Evolutionary conservation across 2,113 vertebrate species (phyloP), one percentile per base, ranked within the genome.

Genomic region (Telmatochromis brachygnathus): DNA sequence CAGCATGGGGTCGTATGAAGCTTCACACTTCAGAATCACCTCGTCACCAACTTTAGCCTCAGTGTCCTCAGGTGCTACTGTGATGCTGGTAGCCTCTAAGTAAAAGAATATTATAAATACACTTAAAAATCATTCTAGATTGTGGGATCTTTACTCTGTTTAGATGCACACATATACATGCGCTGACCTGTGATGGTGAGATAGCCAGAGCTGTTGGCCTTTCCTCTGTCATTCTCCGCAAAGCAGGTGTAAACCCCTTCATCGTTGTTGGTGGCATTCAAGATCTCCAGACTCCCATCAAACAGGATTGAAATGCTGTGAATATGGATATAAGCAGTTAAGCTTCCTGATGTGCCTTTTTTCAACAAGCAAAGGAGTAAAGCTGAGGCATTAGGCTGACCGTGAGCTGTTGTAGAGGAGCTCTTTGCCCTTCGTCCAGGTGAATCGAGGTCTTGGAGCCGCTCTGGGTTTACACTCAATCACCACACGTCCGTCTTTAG

Each of bases 401-500:
- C 98, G 97, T 73, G 97, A 97, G 13, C 95, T 97, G 93, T 99
- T 99, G 68, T 93, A 96, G 30, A 99, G 97, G 84, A 97, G 92
- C 91, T 98, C 98, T 45, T 98, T 98, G 83, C 97, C 99, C 94
- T 98, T 98, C 28, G 96, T 99, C 99, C 99, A 99, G 0, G 96
- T 97, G 92, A 97, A 98, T 37, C 96, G 97, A n/a, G 99, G 97
- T 88, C 97, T 97, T 0, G 99, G 99, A 81, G 99, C 98, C 5
- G 98, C 98, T 93, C 98, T 96, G 5, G 99, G 99, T 86, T 98
- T 98, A 88, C 99, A 99, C 90, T 99, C 98, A 26, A 99, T 98
- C 82, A 99, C 95, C 73, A 98, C 98, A 4, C 97, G 97, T 2
- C 97, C 97, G 2, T 98, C 97, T 93, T 96, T 96, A 30, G 99